Evolutionary conservation across 2,113 vertebrate species (phyloP), one percentile per base, ranked within the genome.

Genomic region (Haplochromis vanheusdeni): DNA sequence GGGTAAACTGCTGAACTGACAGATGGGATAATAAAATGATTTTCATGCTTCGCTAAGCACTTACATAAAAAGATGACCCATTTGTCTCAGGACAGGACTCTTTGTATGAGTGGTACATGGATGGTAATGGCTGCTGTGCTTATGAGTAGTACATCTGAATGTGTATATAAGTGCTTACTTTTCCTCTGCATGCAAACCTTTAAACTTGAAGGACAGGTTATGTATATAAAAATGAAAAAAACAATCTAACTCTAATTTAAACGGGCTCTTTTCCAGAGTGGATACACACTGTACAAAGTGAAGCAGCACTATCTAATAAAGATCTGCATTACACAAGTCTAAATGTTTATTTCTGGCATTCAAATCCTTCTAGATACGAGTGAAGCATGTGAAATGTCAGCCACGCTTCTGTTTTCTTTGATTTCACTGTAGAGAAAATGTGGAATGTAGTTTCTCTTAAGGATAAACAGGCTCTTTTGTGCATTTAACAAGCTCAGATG

Each of bases 271-370:
- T 84, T 85, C 54, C 51, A 79, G 80, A 87, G 37, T 88, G 80
- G 81, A 91, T 80, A 86, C 40, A 89, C 87, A 58, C 62, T 82
- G 81, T 90, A 84, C 86, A 86, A 87, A 88, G 52, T 85, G 79
- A 85, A 90, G 87, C 87, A 87, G 89, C 87, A 82, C 51, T 40
- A 86, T 16, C 79, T 88, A 96, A 95, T 96, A 95, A 95, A 96
- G 51, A 45, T 92, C 91, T 90, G 86, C 86, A 81, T 83, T 68
- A 80, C 31, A 77, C 23, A 10, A 26, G 70, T 31, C 26, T 81
- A 19, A 54, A 56, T 86, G 49, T 81, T 75, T 3, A 60, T 87
- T 94, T 80, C 13, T 84, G 13, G 23, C 12, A 45, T 49, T 37
- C 31, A 65, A 23, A 33, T 13, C 26, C 21, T 21, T 45, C 1